phyloP scores from a whole-genome alignment of 2,888 invertebrate species.

The Polyommatus iphigenia region DNA sequence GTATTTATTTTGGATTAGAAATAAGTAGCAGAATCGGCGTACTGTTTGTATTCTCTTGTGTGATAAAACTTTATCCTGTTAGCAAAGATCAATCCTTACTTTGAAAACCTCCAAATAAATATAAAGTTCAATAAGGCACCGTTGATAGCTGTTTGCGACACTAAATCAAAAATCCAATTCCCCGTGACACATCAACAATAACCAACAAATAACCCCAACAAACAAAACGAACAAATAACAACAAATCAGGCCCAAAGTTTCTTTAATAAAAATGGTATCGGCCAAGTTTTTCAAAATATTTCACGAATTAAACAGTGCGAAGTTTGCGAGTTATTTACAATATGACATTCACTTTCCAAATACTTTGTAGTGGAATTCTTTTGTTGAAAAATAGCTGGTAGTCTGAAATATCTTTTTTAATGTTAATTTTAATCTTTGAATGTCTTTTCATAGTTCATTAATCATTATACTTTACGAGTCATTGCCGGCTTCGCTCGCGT shows the following conservation, averaged over 20 bases:
- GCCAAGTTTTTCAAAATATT: conserved; percentile 18
- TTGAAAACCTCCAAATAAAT: background rate
- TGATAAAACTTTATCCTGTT: too few species aligned
- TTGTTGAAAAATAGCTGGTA: background rate
- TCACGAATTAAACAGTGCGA: background rate
- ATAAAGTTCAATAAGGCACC: conserved; percentile 8
- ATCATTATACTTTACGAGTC: too few species aligned
- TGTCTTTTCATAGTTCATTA: too few species aligned
- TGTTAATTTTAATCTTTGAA: background rate
- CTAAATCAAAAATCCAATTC: conserved; percentile 27
- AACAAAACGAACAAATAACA: conserved; percentile 16
- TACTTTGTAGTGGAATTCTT: background rate
- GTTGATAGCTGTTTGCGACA: conserved; percentile 17
- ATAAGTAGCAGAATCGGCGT: too few species aligned
- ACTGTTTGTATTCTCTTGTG: too few species aligned
- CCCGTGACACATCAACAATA: conserved; percentile 15
- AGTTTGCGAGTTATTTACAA: background rate
- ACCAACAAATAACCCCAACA: conserved; percentile 12
- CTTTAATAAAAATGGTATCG: conserved; percentile 24
- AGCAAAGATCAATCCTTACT: background rate
- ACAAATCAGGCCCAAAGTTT: conserved; percentile 25
- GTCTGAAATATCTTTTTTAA: background rate
- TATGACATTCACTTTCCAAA: background rate
- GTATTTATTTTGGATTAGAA: too few species aligned
- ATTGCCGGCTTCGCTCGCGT: too few species aligned